Evolutionary conservation across 2,113 vertebrate species (phyloP), one percentile per base, ranked within the genome.

Genomic region (Neofelis nebulosa): DNA sequence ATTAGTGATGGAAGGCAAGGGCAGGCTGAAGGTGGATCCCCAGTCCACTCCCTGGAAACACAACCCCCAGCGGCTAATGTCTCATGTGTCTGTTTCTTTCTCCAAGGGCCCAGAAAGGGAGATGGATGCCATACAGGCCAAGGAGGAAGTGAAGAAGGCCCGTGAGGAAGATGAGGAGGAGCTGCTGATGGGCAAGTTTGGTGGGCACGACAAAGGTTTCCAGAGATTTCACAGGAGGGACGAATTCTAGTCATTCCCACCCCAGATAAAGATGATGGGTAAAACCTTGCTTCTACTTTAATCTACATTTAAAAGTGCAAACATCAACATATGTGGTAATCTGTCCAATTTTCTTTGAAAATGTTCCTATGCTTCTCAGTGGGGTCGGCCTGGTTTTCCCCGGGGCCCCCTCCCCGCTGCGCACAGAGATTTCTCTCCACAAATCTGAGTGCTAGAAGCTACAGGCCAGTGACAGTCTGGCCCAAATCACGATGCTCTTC

Each of bases 41-140:
- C 12, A 7, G 25, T 76, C 31, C 16, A 0, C 29, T n/a, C 41
- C 41, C 18, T 73, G 38, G 21, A 57, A 52, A 50, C 14, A 27
- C 81, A 23, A 78, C 12, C 65, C n/a, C 14, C 3, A 12, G 33
- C 7, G 2, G 41, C 74, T 78, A 76, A 76, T 16, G 27, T 16
- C 29, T 33, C 25, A 1, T 38, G 16, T 45, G 33, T 92, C 68
- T 65, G 7, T 93, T 73, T 89, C 11, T 92, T 82, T 33, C 84
- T 80, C 16, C 79, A 96, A 78, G 97, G 92, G 48, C 57, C 98
- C 97, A 36, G 98, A 98, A 82, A 98, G 93, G 78, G 94, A 98
- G 92, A 98, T 97, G 57, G 97, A 98, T 0, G 45, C 69, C 73
- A 92, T 97, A n/a, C 98, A 97, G 71, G 65, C 29, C 52, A 98